A percentile compares a stretch with the other conserved stretches of the same genome.
phyloP scores from a whole-genome alignment of 1,140 invertebrate genomes.

The Pseudomyrmex flavicornis region DNA sequence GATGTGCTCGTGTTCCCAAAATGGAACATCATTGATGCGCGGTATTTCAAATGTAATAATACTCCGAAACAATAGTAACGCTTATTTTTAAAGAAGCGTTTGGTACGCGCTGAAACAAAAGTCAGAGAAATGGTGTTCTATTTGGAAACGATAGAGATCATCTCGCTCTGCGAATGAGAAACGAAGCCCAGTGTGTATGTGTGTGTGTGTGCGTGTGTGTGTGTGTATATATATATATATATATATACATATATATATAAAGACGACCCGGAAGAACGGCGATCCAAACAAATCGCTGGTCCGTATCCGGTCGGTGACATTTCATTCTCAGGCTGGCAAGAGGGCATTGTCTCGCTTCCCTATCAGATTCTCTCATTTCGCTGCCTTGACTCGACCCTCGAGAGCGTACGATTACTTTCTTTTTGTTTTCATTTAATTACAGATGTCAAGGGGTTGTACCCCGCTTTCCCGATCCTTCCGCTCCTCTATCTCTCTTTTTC shows the following conservation, averaged over 20 bases:
- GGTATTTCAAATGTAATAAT: background rate
- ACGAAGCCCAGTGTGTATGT: constrained; percentile 14
- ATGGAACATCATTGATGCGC: background rate
- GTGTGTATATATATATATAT: too few species aligned
- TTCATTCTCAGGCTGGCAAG: constrained; percentile 76
- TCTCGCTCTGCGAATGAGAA: constrained; percentile 3
- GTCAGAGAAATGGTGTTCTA: background rate
- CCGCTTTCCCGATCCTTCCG: constrained; percentile 33
- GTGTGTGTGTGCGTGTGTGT: too few species aligned
- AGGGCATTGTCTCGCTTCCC: constrained; percentile 76
- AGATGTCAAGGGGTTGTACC: constrained; percentile 85
- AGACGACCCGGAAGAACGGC: constrained; percentile 71
- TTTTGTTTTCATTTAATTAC: constrained; percentile 86
- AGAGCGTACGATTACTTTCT: constrained; percentile 84
- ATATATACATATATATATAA: constrained; percentile 47
- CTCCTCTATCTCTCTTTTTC: constrained; percentile 27
- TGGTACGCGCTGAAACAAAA: background rate
- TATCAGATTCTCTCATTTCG: constrained; percentile 79
- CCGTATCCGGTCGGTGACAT: constrained; percentile 78
- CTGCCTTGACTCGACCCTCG: constrained; percentile 76
- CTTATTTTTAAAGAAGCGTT: background rate
- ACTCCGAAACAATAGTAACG: background rate
- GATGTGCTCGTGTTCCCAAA: background rate
- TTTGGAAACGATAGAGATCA: constrained; percentile 64
- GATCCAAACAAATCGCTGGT: constrained; percentile 77